phyloP scores from a whole-genome alignment of 2,113 vertebrate species.

The Spheniscus mendiculus region DNA sequence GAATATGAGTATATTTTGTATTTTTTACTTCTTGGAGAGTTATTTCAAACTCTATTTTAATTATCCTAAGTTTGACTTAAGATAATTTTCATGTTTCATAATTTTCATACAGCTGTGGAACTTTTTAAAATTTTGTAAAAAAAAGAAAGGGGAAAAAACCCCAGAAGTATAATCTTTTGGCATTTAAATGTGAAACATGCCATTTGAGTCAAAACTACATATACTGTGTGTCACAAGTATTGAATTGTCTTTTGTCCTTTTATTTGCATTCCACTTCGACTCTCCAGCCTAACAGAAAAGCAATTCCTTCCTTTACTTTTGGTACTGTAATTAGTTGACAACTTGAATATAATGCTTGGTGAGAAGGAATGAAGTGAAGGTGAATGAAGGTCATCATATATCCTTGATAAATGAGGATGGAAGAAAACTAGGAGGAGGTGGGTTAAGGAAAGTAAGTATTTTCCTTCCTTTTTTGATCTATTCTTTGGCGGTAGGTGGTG shows the following conservation, averaged over 20 bases:
- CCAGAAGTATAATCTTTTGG: not conserved
- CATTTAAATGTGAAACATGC: not conserved
- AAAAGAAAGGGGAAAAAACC: rapidly evolving
- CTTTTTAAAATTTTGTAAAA: not conserved
- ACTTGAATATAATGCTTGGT: not conserved
- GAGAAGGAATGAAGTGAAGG: not conserved
- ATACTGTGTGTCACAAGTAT: not conserved
- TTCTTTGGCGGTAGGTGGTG: not conserved
- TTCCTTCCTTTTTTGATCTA: not conserved
- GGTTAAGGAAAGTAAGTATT: not conserved
- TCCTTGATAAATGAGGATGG: not conserved
- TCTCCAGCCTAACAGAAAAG: not conserved
- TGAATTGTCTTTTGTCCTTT: not conserved
- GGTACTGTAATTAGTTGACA: not conserved
- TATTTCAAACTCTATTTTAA: not conserved
- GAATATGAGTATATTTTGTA: not conserved
- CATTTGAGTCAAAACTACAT: not conserved
- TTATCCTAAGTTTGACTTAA: not conserved
- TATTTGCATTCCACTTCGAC: not conserved
- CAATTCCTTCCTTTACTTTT: not conserved
- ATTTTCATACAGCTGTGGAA: not conserved
- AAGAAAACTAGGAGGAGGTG: not conserved
- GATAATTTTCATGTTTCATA: not conserved
- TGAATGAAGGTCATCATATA: not conserved
- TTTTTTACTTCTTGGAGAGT: not conserved